These are phyloP conservation scores for Campoplex nolae DNA, from an alignment of 2,888 invertebrate species.

Conservation along the genomic window DNA sequence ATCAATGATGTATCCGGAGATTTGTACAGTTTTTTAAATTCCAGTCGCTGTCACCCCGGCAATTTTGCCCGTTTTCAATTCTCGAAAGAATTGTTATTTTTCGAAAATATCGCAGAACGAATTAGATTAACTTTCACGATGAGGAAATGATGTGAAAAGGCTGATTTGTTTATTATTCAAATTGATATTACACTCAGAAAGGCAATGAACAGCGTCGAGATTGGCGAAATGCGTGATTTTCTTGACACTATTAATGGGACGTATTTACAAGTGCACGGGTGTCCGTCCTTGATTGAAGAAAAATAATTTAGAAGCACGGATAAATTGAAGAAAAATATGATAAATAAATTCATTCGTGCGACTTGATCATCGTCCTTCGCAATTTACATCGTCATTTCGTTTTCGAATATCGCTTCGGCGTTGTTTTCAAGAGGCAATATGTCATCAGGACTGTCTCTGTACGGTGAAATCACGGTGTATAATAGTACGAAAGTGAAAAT, in stretches of 20 bases:
- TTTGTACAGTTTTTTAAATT: not conserved
- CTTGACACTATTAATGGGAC: constrained; percentile 43
- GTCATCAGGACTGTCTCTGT: constrained; percentile 63
- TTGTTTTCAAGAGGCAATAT: constrained; percentile 26
- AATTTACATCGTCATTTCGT: constrained; percentile 33
- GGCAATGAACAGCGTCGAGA: constrained; percentile 55
- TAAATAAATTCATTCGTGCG: constrained; percentile 21
- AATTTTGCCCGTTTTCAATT: not conserved
- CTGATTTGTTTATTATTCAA: constrained; percentile 59
- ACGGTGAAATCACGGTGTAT: constrained; percentile 67
- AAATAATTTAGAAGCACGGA: constrained; percentile 29
- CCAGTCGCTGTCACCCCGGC: not conserved
- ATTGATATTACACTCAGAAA: constrained; percentile 58
- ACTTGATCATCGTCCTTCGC: not conserved
- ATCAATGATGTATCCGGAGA: not conserved
- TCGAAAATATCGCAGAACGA: not conserved
- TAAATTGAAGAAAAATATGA: constrained; percentile 27
- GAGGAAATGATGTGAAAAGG: constrained; percentile 49
- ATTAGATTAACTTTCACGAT: not conserved
- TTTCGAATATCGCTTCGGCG: constrained; percentile 46
- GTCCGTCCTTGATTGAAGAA: constrained; percentile 16
- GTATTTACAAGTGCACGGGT: constrained; percentile 65
- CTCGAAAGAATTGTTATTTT: not conserved
- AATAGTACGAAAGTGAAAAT: constrained; percentile 78
- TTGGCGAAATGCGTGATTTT: constrained; percentile 24